Evolutionary conservation across 2,797 vertebrate genomes (phyloP), one percentile per base, ranked within the genome.

Genomic region (Anguilla anguilla): DNA sequence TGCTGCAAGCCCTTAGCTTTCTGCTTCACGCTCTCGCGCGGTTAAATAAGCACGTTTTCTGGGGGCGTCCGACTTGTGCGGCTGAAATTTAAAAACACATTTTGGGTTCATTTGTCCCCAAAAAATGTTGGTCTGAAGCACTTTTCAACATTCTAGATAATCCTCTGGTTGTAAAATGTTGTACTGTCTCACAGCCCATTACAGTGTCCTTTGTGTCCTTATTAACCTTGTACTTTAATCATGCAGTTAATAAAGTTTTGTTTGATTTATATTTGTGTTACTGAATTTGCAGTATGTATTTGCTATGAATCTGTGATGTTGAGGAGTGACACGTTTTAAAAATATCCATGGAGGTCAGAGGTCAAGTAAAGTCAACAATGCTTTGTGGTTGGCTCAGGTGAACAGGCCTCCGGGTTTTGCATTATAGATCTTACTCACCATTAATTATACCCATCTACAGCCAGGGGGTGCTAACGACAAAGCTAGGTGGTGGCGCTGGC

Each of bases 341-440:
- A 46, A 46, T 46, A 46, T 46, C 43, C 43, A 46, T 46, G 43
- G 43, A 31, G 67, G 67, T 72, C 67, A 31, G n/a, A 72, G 67
- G 67, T 72, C 67, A 72, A 25, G 17, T 0, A 64, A 64, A 64
- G 67, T 31, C 67, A 72, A 2, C 22, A 22, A 28, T 28, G n/a
- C 77, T 46, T 28, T 69, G 83, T 87, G 86, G 84, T 86, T 72
- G 84, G 86, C 84, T 87, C 86, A 91, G 79, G 11, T 53, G n/a
- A 91, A 91, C 87, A 90, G 79, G 15, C 19, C 77, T 22, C 6
- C 81, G 7, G 46, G 39, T 2, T 49, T 19, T 22, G 84, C 11
- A 79, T 31, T 55, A 74, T 39, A 31, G 28, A 72, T 55, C 22
- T 57, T 6, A 57, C n/a, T 55, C 2, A 39, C 19, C 0, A 1